phyloP scores from a whole-genome alignment of 2,113 vertebrate genomes.

The Microtus richardsoni region DNA sequence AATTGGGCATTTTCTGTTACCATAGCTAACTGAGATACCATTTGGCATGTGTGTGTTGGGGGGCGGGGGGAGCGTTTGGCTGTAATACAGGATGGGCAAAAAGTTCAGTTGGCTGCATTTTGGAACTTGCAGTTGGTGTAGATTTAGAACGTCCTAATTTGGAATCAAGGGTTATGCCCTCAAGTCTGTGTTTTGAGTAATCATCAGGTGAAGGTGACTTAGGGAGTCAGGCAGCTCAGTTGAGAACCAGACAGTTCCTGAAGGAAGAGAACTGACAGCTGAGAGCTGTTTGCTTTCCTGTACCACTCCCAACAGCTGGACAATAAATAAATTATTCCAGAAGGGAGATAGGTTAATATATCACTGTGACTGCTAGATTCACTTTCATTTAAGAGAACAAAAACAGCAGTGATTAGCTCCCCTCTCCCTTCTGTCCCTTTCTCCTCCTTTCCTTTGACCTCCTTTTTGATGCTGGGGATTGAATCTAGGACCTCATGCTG shows the following conservation, averaged over 20 bases:
- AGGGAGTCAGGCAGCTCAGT: conserved; percentile 21
- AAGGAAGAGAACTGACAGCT: conserved; percentile 49
- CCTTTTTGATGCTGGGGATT: neutral
- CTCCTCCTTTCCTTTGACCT: neutral
- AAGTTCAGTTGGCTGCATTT: neutral
- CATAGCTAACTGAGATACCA: neutral
- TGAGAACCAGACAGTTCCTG: conserved; percentile 35
- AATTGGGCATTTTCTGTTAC: neutral
- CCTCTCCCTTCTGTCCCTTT: neutral
- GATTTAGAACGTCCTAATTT: neutral
- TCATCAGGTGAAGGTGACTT: neutral
- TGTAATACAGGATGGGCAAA: neutral
- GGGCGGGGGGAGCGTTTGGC: fast-evolving
- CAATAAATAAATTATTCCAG: conserved; percentile 37
- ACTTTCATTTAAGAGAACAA: neutral
- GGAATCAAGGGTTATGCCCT: neutral
- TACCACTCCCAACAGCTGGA: neutral
- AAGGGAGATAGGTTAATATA: neutral
- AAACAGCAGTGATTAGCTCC: neutral
- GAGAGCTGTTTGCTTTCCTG: conserved; percentile 55
- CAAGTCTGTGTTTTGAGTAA: neutral
- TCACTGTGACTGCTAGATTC: neutral
- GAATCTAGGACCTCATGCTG: neutral
- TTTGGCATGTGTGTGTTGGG: neutral
- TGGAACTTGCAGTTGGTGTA: neutral